These are phyloP conservation scores for Drosophila limbata DNA, from an alignment of 2,888 invertebrate species.

Conservation along the genomic window DNA sequence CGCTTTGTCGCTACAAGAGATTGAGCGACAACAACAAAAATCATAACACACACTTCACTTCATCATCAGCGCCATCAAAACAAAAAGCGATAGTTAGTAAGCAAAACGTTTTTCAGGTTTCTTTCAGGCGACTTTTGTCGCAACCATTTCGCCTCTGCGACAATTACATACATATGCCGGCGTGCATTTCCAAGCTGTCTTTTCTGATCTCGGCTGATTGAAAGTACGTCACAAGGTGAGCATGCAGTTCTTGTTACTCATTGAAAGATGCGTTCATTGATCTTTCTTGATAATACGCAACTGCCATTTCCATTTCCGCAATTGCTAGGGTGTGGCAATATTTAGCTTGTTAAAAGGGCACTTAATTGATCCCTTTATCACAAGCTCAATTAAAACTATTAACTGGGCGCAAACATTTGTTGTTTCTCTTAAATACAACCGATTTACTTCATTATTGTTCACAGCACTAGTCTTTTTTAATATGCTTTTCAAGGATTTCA, in stretches of 20 bases:
- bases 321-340: constrained; percentile 10
- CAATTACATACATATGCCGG: constrained; percentile 41
- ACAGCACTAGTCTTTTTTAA: neutral
- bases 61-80: constrained; percentile 58
- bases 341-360: constrained; percentile 17
- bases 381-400: constrained; percentile 11
- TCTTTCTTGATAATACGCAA: constrained; percentile 46
- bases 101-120: constrained; percentile 54
- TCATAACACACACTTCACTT: constrained; percentile 40
- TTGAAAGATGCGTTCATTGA: constrained; percentile 65
- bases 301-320: constrained; percentile 43
- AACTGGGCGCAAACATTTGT: neutral
- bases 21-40: constrained; percentile 32
- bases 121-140: constrained; percentile 54
- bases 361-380: constrained; percentile 15
- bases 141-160: constrained; percentile 24
- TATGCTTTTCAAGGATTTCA: too few relatives aligned
- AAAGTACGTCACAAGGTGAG: constrained; percentile 46
- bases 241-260: constrained; percentile 48
- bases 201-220: constrained; percentile 12
- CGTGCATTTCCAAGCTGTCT: constrained; percentile 24
- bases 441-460: neutral
- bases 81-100: constrained; percentile 37
- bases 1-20: constrained; percentile 48
- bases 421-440: neutral